These are phyloP conservation scores for Fissipunctia ypsillon DNA, from an alignment of 2,888 invertebrate species.

Conservation along the genomic window DNA sequence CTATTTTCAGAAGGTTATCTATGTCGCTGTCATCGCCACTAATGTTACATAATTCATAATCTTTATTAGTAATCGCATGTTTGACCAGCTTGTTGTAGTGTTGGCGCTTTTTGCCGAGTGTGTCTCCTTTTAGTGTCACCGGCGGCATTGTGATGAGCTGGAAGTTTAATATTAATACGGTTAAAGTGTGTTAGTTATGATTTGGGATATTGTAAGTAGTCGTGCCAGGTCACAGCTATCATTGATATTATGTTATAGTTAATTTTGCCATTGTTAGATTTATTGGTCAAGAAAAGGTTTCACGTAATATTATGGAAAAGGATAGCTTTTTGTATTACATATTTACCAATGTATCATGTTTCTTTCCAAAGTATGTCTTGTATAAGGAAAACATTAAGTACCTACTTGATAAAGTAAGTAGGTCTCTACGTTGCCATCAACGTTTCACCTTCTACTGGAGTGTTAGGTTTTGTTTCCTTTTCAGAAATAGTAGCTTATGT, in stretches of 20 bases:
- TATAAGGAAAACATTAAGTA: too few species aligned
- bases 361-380: too few species aligned
- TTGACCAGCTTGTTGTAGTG: conserved; percentile 74
- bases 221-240: not conserved
- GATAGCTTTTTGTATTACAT: not conserved
- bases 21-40: conserved; percentile 72
- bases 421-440: not conserved
- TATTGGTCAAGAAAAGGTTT: not conserved
- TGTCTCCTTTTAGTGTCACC: conserved; percentile 57
- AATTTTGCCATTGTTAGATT: not conserved
- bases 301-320: not conserved
- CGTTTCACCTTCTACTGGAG: too few species aligned
- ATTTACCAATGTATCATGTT: too few species aligned
- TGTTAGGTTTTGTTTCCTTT: too few species aligned
- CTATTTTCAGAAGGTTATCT: conserved; percentile 79
- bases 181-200: not conserved
- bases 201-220: not conserved
- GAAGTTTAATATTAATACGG: too few species aligned
- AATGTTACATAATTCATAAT: conserved; percentile 64
- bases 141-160: conserved; percentile 67
- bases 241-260: not conserved
- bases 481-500: too few species aligned
- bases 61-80: conserved; percentile 64
- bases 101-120: conserved; percentile 76
- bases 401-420: not conserved